Percentiles rank a stretch among this genome's conserved stretches.
phyloP scores from a whole-genome alignment of 1,140 invertebrate genomes.

The Bombus terrestris region DNA sequence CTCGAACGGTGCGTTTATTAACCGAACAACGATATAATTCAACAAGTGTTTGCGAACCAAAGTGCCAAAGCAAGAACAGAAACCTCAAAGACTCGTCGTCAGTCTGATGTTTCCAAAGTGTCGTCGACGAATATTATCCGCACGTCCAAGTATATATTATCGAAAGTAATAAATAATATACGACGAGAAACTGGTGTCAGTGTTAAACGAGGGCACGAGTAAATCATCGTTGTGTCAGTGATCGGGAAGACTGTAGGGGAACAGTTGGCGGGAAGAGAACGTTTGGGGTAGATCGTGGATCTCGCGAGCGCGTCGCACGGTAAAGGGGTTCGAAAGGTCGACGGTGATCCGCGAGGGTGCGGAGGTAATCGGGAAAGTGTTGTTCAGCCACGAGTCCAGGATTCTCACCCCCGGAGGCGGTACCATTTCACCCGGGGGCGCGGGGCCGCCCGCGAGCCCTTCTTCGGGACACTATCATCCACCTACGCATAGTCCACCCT shows the following conservation, averaged over 20 bases:
- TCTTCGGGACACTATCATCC: constrained; percentile 77
- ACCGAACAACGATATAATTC: neutral
- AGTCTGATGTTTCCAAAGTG: neutral
- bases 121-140: neutral
- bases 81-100: neutral
- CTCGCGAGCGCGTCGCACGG: constrained; percentile 9
- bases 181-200: neutral
- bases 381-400: constrained; percentile 82
- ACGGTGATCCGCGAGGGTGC: constrained; percentile 74
- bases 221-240: constrained; percentile 22
- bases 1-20: neutral
- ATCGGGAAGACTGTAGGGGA: neutral
- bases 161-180: neutral
- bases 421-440: constrained; percentile 80
- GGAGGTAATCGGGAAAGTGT: constrained; percentile 79
- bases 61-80: neutral
- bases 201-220: neutral
- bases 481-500: constrained; percentile 77
- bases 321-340: neutral
- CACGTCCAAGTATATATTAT: no score
- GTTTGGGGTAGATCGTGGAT: constrained; percentile 2
- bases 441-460: constrained; percentile 80
- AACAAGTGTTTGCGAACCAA: neutral
- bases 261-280: neutral
- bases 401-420: constrained; percentile 81